Conservation (phyloP, 2,888 invertebrate species). For the Andrena bucephala region DNA sequence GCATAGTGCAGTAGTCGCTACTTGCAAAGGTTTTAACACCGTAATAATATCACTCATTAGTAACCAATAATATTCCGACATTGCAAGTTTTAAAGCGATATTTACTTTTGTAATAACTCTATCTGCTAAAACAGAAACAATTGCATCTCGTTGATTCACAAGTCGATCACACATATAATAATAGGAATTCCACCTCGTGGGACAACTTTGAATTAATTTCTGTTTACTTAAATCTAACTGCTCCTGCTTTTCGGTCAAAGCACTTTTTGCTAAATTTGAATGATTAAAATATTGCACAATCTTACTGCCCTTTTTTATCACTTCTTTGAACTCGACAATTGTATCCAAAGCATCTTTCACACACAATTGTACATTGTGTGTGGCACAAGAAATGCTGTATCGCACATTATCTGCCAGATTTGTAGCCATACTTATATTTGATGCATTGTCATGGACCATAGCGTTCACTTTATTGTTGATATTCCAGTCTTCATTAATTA, state of each 20-base stretch:
- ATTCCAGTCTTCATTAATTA: too few relatives aligned
- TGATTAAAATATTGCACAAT: conserved; percentile 12
- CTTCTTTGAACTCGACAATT: background rate
- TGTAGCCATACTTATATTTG: background rate
- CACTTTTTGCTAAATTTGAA: background rate
- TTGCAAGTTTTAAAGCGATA: too few relatives aligned
- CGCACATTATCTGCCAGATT: background rate
- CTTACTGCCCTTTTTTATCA: conserved; percentile 1
- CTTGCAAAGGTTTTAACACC: too few relatives aligned
- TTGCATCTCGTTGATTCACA: too few relatives aligned
- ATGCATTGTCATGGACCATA: conserved; percentile 1
- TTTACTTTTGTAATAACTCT: too few relatives aligned
- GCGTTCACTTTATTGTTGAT: background rate
- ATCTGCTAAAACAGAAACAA: too few relatives aligned
- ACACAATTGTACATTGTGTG: background rate
- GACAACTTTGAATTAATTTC: conserved; percentile 11
- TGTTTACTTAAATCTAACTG: conserved; percentile 7
- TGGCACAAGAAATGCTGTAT: conserved; percentile 2
- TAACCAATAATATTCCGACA: too few relatives aligned
- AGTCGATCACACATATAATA: too few relatives aligned
- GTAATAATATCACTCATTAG: too few relatives aligned
- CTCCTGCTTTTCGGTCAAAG: background rate
- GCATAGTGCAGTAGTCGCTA: too few relatives aligned
- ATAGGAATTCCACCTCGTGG: background rate
- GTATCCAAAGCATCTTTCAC: background rate